Base-by-base conservation (phyloP, 2,888 invertebrate genomes). In the Xestia ashworthii region DNA sequence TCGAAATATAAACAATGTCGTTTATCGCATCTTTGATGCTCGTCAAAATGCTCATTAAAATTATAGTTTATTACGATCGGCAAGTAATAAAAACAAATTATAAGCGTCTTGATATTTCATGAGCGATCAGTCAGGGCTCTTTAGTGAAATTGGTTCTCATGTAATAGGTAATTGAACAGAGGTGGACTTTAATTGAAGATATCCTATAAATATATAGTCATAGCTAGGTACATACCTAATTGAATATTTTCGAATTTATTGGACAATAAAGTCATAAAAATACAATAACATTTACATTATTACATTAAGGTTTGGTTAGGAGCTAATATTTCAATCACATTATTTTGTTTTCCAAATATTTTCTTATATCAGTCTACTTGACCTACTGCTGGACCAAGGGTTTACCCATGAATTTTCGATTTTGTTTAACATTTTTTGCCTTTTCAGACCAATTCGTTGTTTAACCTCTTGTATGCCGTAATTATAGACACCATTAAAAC, bases 1-100 rank as follows among this genome's bases (percentile, higher is more conserved):
- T 58, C 64, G 53, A 81, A 78, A 76, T 76, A 74, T 86, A 77
- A 85, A 83, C 76, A 71, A 76, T 81, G 48, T 80, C 69, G 65
- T 79, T 87, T 71, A 87, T 83, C 38, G 19, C 58, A 81, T 80
- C 72, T 83, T 78, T 77, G 60, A 85, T 84, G 81, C 65, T 72
- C 77, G 69, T 83, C 78, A 81, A 87, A 84, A 80, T 76, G 76
- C 48, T 81, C 86, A 79, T 86, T 84, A 89, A 89, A 88, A 84
- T 83, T 77, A 71, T 83, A 80, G 85, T 87, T 85, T 85, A 88
- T 85, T 80, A 82, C 81, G 50, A 88, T 86, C 83, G 80, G 78
- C 76, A 69, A 81, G 84, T 76, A 83, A 86, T 89, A 85, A 88
- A 88, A 84, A 66, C 41, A 74, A 81, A 81, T 74, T 78, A 74